phyloP scores from a whole-genome alignment of 2,888 invertebrate genomes.

The Acleris cristana region DNA sequence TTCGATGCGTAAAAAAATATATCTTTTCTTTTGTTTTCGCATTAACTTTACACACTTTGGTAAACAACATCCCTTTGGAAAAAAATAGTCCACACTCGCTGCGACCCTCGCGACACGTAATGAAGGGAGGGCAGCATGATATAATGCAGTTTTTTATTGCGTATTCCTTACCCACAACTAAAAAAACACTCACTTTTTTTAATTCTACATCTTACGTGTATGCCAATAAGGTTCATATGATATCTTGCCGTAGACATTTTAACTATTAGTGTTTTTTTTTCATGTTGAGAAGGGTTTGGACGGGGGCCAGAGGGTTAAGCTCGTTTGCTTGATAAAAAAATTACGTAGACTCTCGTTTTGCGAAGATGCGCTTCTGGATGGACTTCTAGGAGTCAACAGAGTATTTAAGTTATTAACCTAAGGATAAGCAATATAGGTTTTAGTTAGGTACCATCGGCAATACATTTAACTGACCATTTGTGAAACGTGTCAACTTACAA shows the following conservation, averaged over 20 bases:
- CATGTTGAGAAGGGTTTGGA: constrained; percentile 75
- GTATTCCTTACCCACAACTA: constrained; percentile 79
- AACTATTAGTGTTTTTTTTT: constrained; percentile 78
- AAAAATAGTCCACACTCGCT: constrained; percentile 57
- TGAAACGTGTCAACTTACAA: no score
- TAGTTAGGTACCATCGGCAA: neutral
- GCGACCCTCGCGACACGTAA: constrained; percentile 73
- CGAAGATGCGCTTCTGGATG: constrained; percentile 59
- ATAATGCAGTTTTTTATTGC: constrained; percentile 84
- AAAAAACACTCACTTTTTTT: constrained; percentile 61
- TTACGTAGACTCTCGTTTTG: constrained; percentile 71
- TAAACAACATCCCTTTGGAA: constrained; percentile 47
- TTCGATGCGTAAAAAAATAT: no score
- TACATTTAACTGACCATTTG: no score
- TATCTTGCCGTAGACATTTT: constrained; percentile 64
- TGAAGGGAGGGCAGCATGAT: constrained; percentile 80
- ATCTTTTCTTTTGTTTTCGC: no score
- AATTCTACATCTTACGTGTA: constrained; percentile 29
- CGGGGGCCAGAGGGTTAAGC: constrained; percentile 68
- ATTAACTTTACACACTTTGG: constrained; percentile 30
- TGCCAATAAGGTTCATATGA: constrained; percentile 27
- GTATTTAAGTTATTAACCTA: constrained; percentile 51
- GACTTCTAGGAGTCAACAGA: constrained; percentile 59
- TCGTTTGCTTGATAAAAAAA: constrained; percentile 74
- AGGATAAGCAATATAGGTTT: constrained; percentile 40